These are phyloP conservation scores for Dipodomys merriami DNA, from an alignment of 2,113 vertebrate species.

Conservation along the genomic window DNA sequence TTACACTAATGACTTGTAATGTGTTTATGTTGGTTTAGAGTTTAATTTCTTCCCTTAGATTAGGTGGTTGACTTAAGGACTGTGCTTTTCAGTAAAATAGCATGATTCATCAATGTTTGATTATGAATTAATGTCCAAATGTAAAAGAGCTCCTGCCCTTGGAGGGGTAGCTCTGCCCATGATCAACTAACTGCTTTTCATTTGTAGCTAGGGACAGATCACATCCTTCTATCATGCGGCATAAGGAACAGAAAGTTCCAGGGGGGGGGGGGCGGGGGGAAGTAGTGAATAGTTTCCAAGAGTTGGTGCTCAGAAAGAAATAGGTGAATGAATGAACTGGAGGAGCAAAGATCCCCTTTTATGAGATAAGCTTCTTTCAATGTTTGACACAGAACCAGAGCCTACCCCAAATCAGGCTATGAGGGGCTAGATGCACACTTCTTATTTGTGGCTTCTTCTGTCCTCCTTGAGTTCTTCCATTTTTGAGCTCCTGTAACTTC, in stretches of 20 bases:
- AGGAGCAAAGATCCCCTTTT: neutral
- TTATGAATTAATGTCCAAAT: constrained; percentile 88
- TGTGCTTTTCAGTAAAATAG: constrained; percentile 89
- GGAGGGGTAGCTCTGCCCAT: constrained; percentile 75
- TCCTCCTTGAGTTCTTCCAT: neutral
- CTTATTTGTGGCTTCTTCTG: neutral
- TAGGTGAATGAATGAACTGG: neutral
- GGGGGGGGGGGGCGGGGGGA: neutral
- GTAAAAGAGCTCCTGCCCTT: constrained; percentile 81
- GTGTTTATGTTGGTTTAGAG: constrained; percentile 92
- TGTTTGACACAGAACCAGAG: neutral
- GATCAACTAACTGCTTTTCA: constrained; percentile 58
- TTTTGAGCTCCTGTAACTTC: neutral
- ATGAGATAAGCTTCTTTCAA: neutral
- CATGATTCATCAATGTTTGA: constrained; percentile 90
- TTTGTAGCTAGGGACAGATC: constrained; percentile 24
- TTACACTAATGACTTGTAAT: constrained; percentile 92
- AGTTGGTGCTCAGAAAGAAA: neutral
- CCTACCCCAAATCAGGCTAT: neutral
- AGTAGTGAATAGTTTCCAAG: neutral
- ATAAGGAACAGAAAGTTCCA: neutral
- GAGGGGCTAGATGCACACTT: neutral
- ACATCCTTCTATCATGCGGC: neutral
- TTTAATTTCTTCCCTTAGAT: constrained; percentile 91
- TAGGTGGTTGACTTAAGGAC: constrained; percentile 90